phyloP scores from a whole-genome alignment of 2,113 vertebrate species.

The Poicephalus meyeri region DNA sequence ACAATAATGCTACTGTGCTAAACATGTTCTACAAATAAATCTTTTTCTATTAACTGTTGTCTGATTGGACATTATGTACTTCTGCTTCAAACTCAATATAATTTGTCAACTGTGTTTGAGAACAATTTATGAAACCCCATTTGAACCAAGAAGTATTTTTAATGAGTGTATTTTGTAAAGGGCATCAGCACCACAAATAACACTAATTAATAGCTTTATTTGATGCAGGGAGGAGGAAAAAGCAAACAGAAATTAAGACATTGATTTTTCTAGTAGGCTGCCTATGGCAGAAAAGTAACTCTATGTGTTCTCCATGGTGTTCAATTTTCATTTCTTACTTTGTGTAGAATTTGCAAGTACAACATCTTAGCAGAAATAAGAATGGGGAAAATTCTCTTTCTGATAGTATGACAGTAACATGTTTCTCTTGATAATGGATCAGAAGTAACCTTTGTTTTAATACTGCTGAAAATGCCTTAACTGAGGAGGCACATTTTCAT shows the following conservation, averaged over 20 bases:
- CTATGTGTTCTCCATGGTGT: not conserved
- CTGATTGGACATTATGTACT: not conserved
- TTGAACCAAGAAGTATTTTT: constrained; percentile 42
- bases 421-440: not conserved
- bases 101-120: constrained; percentile 16
- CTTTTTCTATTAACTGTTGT: constrained; percentile 20
- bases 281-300: not conserved
- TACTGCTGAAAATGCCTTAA: not conserved
- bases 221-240: not conserved
- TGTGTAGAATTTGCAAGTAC: not conserved
- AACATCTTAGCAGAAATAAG: not conserved
- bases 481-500: not conserved
- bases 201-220: constrained; percentile 43
- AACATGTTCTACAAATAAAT: not conserved
- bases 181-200: not conserved
- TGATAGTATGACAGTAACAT: not conserved
- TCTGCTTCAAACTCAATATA: constrained; percentile 14
- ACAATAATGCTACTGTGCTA: not conserved
- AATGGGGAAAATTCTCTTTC: not conserved
- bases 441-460: not conserved
- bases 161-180: constrained; percentile 42
- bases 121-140: constrained; percentile 42
- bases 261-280: constrained; percentile 22
- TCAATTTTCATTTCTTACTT: not conserved
- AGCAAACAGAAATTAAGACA: constrained; percentile 5